These are phyloP conservation scores for Meloidogyne floridensis DNA, from an alignment of 1,140 invertebrate genomes.

Conservation along the genomic window DNA sequence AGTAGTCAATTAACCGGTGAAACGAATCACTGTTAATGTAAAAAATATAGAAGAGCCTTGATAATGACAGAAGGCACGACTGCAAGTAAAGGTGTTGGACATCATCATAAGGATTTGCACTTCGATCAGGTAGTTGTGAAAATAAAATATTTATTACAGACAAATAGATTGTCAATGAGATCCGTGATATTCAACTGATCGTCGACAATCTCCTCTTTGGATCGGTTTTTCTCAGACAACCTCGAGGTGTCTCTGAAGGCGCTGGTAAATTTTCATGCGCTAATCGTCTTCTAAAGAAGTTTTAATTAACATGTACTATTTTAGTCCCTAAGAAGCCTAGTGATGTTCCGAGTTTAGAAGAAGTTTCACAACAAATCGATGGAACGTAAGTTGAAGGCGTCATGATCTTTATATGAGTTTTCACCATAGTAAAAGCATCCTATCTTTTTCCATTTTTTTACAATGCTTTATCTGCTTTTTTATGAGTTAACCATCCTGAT, in stretches of 20 bases:
- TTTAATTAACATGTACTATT: neutral
- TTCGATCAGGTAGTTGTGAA: conserved; percentile 21
- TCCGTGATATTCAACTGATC: conserved; percentile 20
- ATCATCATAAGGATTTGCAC: conserved; percentile 22
- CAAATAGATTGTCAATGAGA: neutral
- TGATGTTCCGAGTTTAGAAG: conserved; percentile 33
- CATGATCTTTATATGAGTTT: too few species aligned
- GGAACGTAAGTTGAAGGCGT: neutral
- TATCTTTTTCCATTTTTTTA: too few species aligned
- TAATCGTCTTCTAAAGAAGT: neutral
- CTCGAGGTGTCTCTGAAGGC: conserved; percentile 25
- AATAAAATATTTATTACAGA: neutral
- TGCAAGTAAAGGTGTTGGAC: neutral
- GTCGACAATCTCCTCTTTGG: conserved; percentile 37
- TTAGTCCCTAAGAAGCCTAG: conserved; percentile 33
- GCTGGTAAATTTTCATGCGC: conserved; percentile 4
- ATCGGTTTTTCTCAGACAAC: conserved; percentile 35
- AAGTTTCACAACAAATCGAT: conserved; percentile 31
- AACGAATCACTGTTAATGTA: neutral
- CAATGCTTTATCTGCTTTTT: too few species aligned
- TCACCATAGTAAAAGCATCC: too few species aligned
- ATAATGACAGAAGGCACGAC: neutral
- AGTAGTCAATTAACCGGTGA: neutral
- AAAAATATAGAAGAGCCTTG: neutral
- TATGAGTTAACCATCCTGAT: neutral